Conservation (phyloP, 2,797 vertebrate genomes). For the Psittacula derbiana region DNA sequence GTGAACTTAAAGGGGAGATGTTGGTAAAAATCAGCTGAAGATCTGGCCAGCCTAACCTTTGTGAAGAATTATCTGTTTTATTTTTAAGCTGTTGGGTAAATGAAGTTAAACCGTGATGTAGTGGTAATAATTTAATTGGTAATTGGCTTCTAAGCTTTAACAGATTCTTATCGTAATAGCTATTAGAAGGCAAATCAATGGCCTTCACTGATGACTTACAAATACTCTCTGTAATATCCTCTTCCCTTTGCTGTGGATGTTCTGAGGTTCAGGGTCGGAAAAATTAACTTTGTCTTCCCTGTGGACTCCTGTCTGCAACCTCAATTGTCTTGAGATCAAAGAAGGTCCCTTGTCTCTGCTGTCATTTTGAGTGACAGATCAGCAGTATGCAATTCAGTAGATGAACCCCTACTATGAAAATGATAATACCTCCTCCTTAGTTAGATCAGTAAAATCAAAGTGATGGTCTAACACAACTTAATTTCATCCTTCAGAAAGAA, state of each 20-base stretch:
- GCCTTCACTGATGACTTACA: neutral
- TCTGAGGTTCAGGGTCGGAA: conserved; percentile 4
- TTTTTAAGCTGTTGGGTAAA: conserved; percentile 27
- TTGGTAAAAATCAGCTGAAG: neutral
- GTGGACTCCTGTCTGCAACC: conserved; percentile 52
- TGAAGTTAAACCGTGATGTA: conserved; percentile 20
- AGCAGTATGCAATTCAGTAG: conserved; percentile 54
- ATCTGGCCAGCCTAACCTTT: neutral
- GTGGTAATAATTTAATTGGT: neutral
- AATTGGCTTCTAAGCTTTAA: conserved; percentile 34
- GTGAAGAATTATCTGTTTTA: neutral
- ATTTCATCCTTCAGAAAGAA: conserved; percentile 72
- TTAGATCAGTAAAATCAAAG: conserved; percentile 76
- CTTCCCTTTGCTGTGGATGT: neutral
- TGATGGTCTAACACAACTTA: conserved; percentile 68
- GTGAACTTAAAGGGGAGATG: neutral
- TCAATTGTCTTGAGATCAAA: conserved; percentile 74
- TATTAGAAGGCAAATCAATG: conserved; percentile 29
- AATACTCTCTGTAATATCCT: neutral
- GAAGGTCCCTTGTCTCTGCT: conserved; percentile 58
- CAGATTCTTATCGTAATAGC: neutral
- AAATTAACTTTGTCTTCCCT: conserved; percentile 42
- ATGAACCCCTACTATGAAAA: conserved; percentile 68
- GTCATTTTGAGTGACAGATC: conserved; percentile 74
- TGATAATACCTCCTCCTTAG: conserved; percentile 72